Evolutionary conservation across 2,113 vertebrate genomes (phyloP), one percentile per base, ranked within the genome.

Genomic region (Loxodonta africana): DNA sequence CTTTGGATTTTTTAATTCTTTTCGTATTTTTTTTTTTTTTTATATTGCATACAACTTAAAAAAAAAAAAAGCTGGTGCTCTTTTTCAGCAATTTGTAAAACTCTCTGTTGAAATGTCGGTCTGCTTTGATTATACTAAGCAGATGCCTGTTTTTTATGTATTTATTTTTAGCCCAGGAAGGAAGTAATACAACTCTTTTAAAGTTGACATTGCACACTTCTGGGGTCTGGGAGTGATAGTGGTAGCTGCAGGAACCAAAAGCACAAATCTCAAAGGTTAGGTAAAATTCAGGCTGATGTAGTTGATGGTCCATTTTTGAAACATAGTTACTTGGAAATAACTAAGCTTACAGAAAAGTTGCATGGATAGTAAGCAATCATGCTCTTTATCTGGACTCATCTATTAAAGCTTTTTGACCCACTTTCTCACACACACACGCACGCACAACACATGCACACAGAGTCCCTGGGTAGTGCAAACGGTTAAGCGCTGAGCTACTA

Each of bases 21-120:
- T 69, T 67, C 44, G 67, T 74, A 51, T 63, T 80, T 81, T 88
- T 92, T 83, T 62, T 8, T 80, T 81, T 88, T 92, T 83, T 62
- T 8, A 53, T 21, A 63, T 30, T 88, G 2, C n/a, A 6, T 21
- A 82, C 71, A 48, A 48, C 63, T 83, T 18, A 26, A 44, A 80
- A 86, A n/a, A 46, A 26, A 8, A 86, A n/a, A 46, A 26, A 8
- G 7, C 10, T 48, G 48, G 37, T 14, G n/a, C 1, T 78, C 28
- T 48, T 60, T 57, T 33, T 5, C 65, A 82, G 26, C 41, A 86
- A 77, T 83, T 82, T 87, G 28, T 62, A 86, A 90, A 97, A 46
- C 25, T 2, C 6, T 57, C 28, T 37, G 37, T 63, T 33, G n/a
- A 69, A 60, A 57, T 82, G 15, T 78, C 44, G 51, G 2, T 18